phyloP scores from a whole-genome alignment of 2,113 vertebrate genomes.

The Heliornis fulica region DNA sequence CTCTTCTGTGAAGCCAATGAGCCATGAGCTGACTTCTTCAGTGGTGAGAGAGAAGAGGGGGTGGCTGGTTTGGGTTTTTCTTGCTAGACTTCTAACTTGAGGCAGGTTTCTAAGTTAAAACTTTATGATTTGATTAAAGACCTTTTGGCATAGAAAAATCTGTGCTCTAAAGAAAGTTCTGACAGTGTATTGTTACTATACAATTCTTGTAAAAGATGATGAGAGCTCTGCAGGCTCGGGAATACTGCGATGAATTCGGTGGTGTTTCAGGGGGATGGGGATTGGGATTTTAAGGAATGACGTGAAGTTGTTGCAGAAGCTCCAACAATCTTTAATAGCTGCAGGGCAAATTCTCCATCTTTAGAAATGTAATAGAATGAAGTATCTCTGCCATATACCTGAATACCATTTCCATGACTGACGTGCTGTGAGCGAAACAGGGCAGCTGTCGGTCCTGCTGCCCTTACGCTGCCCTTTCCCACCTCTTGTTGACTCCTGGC shows the following conservation, averaged over 20 bases:
- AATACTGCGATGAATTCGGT: rapidly evolving
- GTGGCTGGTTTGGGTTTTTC: background rate
- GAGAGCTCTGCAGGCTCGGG: background rate
- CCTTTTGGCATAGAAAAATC: background rate
- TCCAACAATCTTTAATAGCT: background rate
- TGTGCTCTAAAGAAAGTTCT: background rate
- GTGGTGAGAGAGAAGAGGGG: background rate
- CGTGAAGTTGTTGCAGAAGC: background rate
- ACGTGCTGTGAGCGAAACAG: background rate
- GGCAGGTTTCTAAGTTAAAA: background rate
- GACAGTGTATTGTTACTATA: background rate
- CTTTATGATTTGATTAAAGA: background rate
- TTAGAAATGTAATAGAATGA: background rate
- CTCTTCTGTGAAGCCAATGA: background rate
- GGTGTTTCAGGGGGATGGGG: background rate
- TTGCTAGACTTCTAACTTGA: background rate
- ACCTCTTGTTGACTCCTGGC: background rate
- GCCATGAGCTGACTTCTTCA: no score
- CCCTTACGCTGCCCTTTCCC: background rate
- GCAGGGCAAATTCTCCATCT: background rate
- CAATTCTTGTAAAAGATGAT: rapidly evolving
- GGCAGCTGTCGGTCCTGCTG: background rate
- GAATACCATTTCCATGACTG: rapidly evolving
- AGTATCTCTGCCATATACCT: background rate
- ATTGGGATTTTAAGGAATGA: background rate